These are phyloP conservation scores for Salminus brasiliensis DNA, from an alignment of 2,113 vertebrate species.

Conservation along the genomic window DNA sequence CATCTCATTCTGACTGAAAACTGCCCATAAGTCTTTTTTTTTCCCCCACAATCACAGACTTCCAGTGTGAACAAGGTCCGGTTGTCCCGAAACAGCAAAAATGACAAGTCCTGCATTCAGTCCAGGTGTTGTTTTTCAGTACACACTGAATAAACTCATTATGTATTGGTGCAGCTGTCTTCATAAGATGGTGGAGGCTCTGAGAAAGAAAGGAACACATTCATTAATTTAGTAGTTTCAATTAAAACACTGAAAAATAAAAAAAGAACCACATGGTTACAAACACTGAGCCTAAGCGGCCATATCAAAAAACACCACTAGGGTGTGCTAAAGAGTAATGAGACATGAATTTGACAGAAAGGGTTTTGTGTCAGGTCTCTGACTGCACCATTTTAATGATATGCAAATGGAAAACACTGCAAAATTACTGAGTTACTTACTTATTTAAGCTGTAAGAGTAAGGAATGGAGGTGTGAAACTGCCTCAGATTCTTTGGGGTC, in stretches of 20 bases:
- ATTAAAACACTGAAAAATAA: not conserved
- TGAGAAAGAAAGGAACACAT: constrained; percentile 60
- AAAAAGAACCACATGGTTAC: not conserved
- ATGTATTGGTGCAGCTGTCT: constrained; percentile 81
- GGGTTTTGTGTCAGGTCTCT: too few species aligned
- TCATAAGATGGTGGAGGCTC: constrained; percentile 92
- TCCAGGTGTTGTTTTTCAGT: not conserved
- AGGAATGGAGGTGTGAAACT: too few species aligned
- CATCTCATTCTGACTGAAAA: not conserved
- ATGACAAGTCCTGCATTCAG: not conserved
- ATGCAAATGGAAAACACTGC: too few species aligned
- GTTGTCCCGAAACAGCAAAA: constrained; percentile 29
- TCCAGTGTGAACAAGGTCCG: not conserved
- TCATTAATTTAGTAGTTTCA: not conserved
- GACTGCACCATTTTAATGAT: too few species aligned
- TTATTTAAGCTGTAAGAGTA: too few species aligned
- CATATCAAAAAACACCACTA: too few species aligned
- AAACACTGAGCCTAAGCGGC: too few species aligned
- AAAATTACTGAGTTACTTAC: too few species aligned
- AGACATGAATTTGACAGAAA: not conserved
- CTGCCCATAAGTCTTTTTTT: not conserved
- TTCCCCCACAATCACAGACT: constrained; percentile 7
- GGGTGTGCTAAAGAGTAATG: too few species aligned
- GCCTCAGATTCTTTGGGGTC: too few species aligned
- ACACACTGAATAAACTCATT: constrained; percentile 5